Percentiles rank a stretch among this genome's conserved stretches.
phyloP scores from a whole-genome alignment of 2,113 vertebrate genomes.

The Anthoscopus minutus region DNA sequence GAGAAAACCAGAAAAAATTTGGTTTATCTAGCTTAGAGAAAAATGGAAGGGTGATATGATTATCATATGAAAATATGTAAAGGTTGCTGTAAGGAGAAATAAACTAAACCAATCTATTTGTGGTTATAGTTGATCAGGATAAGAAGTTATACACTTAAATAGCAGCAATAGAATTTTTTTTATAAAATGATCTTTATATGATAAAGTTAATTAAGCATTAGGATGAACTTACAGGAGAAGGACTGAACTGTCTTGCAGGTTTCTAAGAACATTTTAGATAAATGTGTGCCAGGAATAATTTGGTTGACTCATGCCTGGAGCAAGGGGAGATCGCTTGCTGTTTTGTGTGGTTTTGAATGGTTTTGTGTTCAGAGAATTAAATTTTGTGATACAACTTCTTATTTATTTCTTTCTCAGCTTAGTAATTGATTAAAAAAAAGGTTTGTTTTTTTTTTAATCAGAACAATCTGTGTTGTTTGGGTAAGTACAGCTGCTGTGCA shows the following conservation, averaged over 20 bases:
- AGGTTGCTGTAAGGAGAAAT: background rate
- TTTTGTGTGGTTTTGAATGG: background rate
- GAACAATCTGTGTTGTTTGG: background rate
- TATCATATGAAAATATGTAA: background rate
- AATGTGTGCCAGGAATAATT: background rate
- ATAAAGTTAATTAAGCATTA: background rate
- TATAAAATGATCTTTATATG: background rate
- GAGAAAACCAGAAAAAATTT: background rate
- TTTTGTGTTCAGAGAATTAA: background rate
- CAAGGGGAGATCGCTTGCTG: background rate
- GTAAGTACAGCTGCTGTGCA: constrained; percentile 12
- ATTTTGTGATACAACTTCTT: background rate
- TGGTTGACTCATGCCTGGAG: background rate
- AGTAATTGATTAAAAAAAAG: background rate
- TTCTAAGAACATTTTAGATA: background rate
- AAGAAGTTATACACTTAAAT: background rate
- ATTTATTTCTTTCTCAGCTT: constrained; percentile 9
- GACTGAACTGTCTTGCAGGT: background rate
- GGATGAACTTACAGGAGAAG: background rate
- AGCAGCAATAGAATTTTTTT: background rate
- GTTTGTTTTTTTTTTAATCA: background rate
- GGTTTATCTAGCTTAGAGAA: background rate
- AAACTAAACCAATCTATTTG: background rate
- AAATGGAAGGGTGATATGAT: background rate
- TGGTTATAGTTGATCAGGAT: background rate